Conservation (phyloP, 2,888 invertebrate species). For the Chaetogeoica ovagalla region DNA sequence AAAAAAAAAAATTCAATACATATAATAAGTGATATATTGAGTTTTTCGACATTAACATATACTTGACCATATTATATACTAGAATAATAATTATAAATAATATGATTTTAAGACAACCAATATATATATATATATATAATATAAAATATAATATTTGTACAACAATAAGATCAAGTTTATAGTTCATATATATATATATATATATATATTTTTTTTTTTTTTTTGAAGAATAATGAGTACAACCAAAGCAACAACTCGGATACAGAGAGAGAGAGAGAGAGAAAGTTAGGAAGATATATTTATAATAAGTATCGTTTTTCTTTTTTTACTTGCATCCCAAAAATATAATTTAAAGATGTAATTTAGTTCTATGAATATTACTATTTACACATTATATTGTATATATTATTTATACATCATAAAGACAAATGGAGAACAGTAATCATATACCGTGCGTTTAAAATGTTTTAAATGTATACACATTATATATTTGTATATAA, state of each 20-base stretch:
- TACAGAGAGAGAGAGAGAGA: not conserved
- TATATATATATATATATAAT: not conserved
- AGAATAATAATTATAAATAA: conserved; percentile 27
- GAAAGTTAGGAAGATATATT: no score
- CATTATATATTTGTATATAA: conserved; percentile 35
- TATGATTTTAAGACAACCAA: conserved; percentile 34
- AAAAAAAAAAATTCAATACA: conserved; percentile 29
- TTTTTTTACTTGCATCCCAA: conserved; percentile 5
- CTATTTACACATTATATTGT: conserved; percentile 40
- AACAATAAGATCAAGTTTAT: conserved; percentile 42
- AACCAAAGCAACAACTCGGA: conserved; percentile 15
- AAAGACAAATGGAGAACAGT: conserved; percentile 46
- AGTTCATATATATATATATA: not conserved
- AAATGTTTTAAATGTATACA: conserved; percentile 34
- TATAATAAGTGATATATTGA: conserved; percentile 19
- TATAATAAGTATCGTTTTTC: not conserved
- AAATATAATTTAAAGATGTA: conserved; percentile 34
- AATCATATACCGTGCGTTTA: conserved; percentile 42
- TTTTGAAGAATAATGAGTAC: conserved; percentile 27
- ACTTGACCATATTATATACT: conserved; percentile 6
- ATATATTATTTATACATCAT: conserved; percentile 38
- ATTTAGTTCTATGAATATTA: conserved; percentile 34
- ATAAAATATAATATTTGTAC: conserved; percentile 29
- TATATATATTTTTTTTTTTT: no score
- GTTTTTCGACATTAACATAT: conserved; percentile 27